Percentiles rank a stretch among this genome's conserved stretches.
These are phyloP conservation scores for Esox masquinongy DNA, from an alignment of 2,797 vertebrate genomes.

Conservation along the genomic window DNA sequence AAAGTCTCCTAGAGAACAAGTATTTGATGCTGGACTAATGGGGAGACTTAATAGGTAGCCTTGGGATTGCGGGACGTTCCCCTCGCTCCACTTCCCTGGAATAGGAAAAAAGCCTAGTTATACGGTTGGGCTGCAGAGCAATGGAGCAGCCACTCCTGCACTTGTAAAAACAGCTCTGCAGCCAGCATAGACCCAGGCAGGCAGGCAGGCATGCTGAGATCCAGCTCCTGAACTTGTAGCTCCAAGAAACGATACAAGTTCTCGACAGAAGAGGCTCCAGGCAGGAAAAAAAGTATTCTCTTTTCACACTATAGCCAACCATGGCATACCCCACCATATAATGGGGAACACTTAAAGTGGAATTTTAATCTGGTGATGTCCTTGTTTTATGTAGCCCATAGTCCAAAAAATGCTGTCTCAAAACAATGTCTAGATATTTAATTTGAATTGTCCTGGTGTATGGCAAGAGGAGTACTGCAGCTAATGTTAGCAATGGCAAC, in stretches of 20 bases:
- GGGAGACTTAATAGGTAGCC: conserved; percentile 49
- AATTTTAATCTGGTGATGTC: too few relatives aligned
- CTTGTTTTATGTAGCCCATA: too few relatives aligned
- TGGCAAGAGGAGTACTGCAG: too few relatives aligned
- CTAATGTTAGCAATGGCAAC: too few relatives aligned
- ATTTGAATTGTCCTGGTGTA: too few relatives aligned
- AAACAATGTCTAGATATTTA: too few relatives aligned
- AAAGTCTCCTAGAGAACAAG: conserved; percentile 31
- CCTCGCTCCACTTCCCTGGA: conserved; percentile 60
- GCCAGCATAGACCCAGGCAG: conserved; percentile 45
- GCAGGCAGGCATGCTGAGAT: conserved; percentile 58
- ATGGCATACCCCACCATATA: neutral
- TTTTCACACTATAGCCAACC: conserved; percentile 32
- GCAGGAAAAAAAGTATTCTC: conserved; percentile 9
- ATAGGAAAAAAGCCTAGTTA: conserved; percentile 72
- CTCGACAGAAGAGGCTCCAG: conserved; percentile 20
- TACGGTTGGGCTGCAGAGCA: conserved; percentile 74
- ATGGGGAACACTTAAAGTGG: neutral
- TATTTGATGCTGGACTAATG: conserved; percentile 44
- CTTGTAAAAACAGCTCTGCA: conserved; percentile 76
- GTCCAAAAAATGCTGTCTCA: too few relatives aligned
- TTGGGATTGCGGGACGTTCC: conserved; percentile 54
- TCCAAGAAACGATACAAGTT: conserved; percentile 35
- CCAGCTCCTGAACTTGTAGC: conserved; percentile 40
- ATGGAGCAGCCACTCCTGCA: conserved; percentile 72